Percentiles rank a stretch among this genome's conserved stretches.
Evolutionary conservation across 2,113 vertebrate genomes (phyloP).

Genomic region (Peromyscus leucopus): DNA sequence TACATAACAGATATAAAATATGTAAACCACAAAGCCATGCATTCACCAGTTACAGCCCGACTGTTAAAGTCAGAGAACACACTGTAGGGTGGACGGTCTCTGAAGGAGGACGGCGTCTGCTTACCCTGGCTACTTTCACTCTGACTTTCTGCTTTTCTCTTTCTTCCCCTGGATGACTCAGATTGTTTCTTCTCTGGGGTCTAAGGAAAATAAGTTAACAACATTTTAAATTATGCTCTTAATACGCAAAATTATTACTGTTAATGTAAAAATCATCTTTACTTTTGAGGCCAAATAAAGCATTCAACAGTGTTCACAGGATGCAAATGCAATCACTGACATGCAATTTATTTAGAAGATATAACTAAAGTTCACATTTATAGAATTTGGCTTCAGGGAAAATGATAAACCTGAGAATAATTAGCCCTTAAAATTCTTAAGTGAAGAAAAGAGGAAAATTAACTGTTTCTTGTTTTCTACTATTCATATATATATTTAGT

Average conservation of each 20-base stretch:
- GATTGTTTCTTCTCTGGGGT: constrained; percentile 98
- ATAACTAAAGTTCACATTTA: constrained; percentile 60
- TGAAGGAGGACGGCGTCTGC: constrained; percentile 47
- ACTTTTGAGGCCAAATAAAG: constrained; percentile 33
- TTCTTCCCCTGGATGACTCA: constrained; percentile 96
- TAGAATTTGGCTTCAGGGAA: neutral
- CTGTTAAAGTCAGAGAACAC: neutral
- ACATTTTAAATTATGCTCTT: constrained; percentile 71
- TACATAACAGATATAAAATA: constrained; percentile 28
- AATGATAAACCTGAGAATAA: constrained; percentile 58
- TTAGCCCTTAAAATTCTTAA: constrained; percentile 49
- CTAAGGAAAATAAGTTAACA: constrained; percentile 87
- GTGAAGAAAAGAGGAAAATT: neutral
- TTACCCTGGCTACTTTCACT: constrained; percentile 99
- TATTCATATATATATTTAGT: constrained; percentile 27
- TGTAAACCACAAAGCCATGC: constrained; percentile 18
- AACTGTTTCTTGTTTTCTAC: constrained; percentile 44
- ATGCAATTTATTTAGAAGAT: constrained; percentile 62
- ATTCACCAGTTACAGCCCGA: constrained; percentile 20
- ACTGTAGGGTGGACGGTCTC: neutral
- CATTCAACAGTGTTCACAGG: constrained; percentile 6
- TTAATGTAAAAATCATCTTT: constrained; percentile 55
- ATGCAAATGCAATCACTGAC: constrained; percentile 39
- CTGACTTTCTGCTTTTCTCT: constrained; percentile 98
- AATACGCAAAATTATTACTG: constrained; percentile 50